phyloP scores from a whole-genome alignment of 2,113 vertebrate genomes.

The Apteryx mantelli region DNA sequence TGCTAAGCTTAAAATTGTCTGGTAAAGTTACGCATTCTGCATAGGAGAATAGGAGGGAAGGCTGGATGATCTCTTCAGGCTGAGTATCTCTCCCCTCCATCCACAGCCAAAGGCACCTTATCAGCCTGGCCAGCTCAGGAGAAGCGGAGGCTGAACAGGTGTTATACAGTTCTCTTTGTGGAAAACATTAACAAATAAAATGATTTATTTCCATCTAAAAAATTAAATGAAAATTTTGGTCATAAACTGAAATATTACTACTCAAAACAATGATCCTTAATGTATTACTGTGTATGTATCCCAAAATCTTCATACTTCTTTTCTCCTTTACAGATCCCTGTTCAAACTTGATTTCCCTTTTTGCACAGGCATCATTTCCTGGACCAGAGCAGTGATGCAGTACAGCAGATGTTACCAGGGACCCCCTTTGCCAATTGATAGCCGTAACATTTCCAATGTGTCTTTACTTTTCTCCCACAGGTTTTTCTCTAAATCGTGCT shows the following conservation, averaged over 20 bases:
- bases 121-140: not conserved
- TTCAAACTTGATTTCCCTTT: not conserved
- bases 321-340: not conserved
- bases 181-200: not conserved
- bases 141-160: not conserved
- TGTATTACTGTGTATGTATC: not conserved
- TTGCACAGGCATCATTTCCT: not conserved
- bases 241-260: not conserved
- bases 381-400: not conserved
- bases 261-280: not conserved
- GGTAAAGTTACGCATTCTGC: not conserved
- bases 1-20: not conserved
- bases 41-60: not conserved
- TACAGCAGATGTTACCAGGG: not conserved
- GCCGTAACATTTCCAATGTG: not conserved
- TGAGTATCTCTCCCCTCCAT: not conserved
- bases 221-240: not conserved
- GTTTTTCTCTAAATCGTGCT: not conserved
- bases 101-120: not conserved
- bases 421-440: not conserved
- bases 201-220: not conserved
- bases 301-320: not conserved
- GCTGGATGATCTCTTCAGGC: not conserved
- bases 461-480: not conserved
- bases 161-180: not conserved